A percentile compares a stretch with the other conserved stretches of the same genome.
phyloP scores from a whole-genome alignment of 2,113 vertebrate genomes.

The Peromyscus leucopus region DNA sequence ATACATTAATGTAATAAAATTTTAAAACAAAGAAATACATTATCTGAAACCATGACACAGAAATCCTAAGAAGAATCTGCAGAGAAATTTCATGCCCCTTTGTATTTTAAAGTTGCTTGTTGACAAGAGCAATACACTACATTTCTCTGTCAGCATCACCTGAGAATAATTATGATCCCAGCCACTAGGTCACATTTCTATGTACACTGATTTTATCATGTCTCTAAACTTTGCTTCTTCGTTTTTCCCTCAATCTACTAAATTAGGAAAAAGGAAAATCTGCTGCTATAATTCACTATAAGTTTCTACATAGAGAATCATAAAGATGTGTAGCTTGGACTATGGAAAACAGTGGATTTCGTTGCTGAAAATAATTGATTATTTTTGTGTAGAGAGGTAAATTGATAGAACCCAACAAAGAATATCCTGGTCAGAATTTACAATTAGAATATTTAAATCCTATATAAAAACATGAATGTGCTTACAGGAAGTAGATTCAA shows the following conservation, averaged over 20 bases:
- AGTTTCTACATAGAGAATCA: neutral
- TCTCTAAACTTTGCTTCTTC: neutral
- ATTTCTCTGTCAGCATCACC: neutral
- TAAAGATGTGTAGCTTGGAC: neutral
- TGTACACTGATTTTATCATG: neutral
- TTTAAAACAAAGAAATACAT: neutral
- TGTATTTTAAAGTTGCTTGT: fast-evolving
- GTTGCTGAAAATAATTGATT: conserved; percentile 2
- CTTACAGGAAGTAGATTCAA: neutral
- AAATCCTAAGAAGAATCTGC: neutral
- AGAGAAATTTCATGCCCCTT: neutral
- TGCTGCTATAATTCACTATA: neutral
- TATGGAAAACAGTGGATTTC: neutral
- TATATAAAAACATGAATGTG: neutral
- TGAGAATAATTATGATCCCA: neutral
- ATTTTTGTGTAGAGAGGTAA: neutral
- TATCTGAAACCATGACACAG: neutral
- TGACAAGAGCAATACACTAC: fast-evolving
- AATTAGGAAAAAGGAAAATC: neutral
- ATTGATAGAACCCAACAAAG: neutral
- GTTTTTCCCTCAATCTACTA: neutral
- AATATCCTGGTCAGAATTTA: neutral
- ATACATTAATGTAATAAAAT: neutral
- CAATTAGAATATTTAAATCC: neutral
- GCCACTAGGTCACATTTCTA: neutral